Evolutionary conservation across 2,888 invertebrate species (phyloP).

Genomic region (Doris montereyensis): DNA sequence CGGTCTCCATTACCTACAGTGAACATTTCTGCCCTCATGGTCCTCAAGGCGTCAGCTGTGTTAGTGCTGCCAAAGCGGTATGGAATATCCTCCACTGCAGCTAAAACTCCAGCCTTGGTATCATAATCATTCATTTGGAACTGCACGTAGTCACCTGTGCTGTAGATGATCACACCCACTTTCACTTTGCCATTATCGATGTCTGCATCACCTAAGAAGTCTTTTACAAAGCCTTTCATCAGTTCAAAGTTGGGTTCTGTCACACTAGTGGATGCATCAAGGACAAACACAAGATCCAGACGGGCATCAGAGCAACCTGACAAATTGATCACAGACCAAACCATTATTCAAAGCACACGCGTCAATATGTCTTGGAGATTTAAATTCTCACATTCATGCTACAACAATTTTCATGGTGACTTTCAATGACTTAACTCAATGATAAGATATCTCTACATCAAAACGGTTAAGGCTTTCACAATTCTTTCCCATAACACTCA

Average conservation of each 20-base stretch:
- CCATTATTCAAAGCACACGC: too few species aligned
- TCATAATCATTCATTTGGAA: slow-evolving; percentile 54
- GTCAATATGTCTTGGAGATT: too few species aligned
- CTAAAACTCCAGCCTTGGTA: slow-evolving; percentile 49
- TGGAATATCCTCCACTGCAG: slow-evolving; percentile 54
- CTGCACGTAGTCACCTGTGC: slow-evolving; percentile 50
- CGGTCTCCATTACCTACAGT: slow-evolving; percentile 60
- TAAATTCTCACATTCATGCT: too few species aligned
- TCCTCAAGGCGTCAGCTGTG: slow-evolving; percentile 63
- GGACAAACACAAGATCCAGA: slow-evolving; percentile 52
- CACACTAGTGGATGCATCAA: slow-evolving; percentile 54
- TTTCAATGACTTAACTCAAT: too few species aligned
- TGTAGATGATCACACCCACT: slow-evolving; percentile 61
- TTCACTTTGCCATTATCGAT: slow-evolving; percentile 58
- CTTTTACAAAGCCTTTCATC: slow-evolving; percentile 48
- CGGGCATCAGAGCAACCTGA: slow-evolving; percentile 50
- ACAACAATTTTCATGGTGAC: too few species aligned
- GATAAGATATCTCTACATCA: too few species aligned
- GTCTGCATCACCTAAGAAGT: slow-evolving; percentile 49
- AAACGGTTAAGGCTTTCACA: too few species aligned
- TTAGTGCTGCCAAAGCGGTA: slow-evolving; percentile 65
- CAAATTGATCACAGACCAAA: slow-evolving; percentile 5
- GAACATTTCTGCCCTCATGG: slow-evolving; percentile 58
- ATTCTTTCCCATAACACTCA: too few species aligned
- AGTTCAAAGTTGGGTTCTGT: slow-evolving; percentile 48